Base-by-base conservation (phyloP, 2,113 vertebrate genomes). In the Urocolius indicus region DNA sequence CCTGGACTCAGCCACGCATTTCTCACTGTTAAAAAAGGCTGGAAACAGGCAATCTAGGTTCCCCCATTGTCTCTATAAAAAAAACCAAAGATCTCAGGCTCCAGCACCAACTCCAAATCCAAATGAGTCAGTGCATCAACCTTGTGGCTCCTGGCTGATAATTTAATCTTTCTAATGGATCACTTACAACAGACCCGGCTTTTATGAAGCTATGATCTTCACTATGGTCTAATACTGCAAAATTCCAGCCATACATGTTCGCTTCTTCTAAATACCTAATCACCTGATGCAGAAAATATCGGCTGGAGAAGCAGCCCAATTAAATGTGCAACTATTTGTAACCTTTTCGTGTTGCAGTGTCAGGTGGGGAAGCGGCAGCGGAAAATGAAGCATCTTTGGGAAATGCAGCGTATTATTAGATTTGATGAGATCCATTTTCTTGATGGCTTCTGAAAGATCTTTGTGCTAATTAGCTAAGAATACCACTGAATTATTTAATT, bases 401-500 rank as follows among this genome's bases (percentile, higher is more conserved):
- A 97, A 89, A 94, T 30, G 80, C 45, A 88, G 76, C 52, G 12
- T 66, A 80, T 94, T 95, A 91, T 96, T 97, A 87, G 90, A 91
- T 96, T 90, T 94, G 97, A 97, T 95, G 94, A 96, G 96, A 94
- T 96, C 95, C 95, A 95, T 98, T 98, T 97, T 97, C 97, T 87
- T 94, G 96, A 97, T 95, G 97, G 90, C 89, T 96, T 88, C 96
- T 96, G 93, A 94, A 98, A 97, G 97, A 97, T 96, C 95, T 97
- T 86, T 88, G 86, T 69, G 84, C 95, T 98, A 98, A 98, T 98
- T 98, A 98, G 95, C 96, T 79, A 88, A 96, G 95, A 95, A 97
- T 97, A 92, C 95, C 94, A 92, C 62, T 91, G 96, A 97, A 98
- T 98, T 98, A 98, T 98, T 98, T 98, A 95, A 98, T 98, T 98